Conservation (phyloP, 1,140 invertebrate species). For the Sminthurinus signatus region DNA sequence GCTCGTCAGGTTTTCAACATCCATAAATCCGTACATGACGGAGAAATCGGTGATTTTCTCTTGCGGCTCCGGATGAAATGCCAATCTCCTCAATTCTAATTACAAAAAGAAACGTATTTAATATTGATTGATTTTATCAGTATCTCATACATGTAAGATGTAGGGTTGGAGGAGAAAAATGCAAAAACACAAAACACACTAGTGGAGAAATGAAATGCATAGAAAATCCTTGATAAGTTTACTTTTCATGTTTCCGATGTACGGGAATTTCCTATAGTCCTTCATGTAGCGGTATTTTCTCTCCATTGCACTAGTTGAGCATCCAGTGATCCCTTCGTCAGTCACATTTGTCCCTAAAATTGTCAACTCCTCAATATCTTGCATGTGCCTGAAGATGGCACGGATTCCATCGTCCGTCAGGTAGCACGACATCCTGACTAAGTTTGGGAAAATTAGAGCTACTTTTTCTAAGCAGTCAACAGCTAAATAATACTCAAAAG, state of each 20-base stretch:
- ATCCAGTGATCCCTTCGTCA: conserved; percentile 35
- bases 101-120: neutral
- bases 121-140: neutral
- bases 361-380: conserved; percentile 22
- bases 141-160: neutral
- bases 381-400: conserved; percentile 14
- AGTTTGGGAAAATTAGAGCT: conserved; percentile 13
- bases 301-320: neutral
- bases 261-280: conserved; percentile 22
- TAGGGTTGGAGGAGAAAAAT: too few species aligned
- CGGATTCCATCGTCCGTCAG: conserved; percentile 27
- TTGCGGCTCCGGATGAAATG: conserved; percentile 26
- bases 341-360: conserved; percentile 26
- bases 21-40: conserved; percentile 24
- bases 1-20: conserved; percentile 18
- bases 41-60: conserved; percentile 28
- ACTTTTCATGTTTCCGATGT: conserved; percentile 34
- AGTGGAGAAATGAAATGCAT: neutral
- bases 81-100: conserved; percentile 27
- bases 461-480: conserved; percentile 10
- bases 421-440: conserved; percentile 24
- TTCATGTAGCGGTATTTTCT: conserved; percentile 14
- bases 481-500: conserved; percentile 22
- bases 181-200: neutral
- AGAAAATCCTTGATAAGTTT: neutral